Evolutionary conservation across 2,888 invertebrate species (phyloP), one percentile per base, ranked within the genome.

Genomic region (Lepidonotus clava): DNA sequence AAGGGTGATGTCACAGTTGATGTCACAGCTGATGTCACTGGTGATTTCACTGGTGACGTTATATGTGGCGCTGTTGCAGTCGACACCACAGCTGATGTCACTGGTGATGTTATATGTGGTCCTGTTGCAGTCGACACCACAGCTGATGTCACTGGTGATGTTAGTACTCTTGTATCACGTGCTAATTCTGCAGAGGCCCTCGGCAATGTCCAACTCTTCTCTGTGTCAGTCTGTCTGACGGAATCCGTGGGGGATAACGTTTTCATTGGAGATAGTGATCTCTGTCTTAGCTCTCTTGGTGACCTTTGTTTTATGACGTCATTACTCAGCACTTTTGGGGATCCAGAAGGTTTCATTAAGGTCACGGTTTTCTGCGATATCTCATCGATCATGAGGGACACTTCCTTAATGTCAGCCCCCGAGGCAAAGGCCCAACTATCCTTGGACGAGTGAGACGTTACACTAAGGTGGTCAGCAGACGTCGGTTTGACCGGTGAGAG

Each of bases 341-440:
- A 71, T 5, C 71, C 71, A 11, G 71, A 38, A n/a, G 34, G 71
- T 0, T 38, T 34, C 71, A 71, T 71, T 21, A 34, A 18, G 4
- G 41, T n/a, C 51, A 80, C 28, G 0, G 80, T 80, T 34, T 80
- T 80, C 24, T 80, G 41, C 0, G 80, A 46, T 1, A 80, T 80
- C 34, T 80, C 80, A 14, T 80, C 80, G 21, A 80, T 80, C n/a
- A 80, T 80, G 11, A 46, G 41, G 1, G 80, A 80, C 2, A 80
- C 34, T 41, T 80, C 80, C 14, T 51, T 80, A 14, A 71, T 71
- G n/a, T 71, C 38, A 4, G 61, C 28, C 14, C 34, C 14, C 18
- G 34, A 21, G 14, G 38, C 34, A 71, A 71, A 71, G 11, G 36
- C 5, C 1, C 71, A 18, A 21, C n/a, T 71, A 34, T 66, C 66